phyloP scores from a whole-genome alignment of 2,113 vertebrate genomes.

The Mellivora capensis region DNA sequence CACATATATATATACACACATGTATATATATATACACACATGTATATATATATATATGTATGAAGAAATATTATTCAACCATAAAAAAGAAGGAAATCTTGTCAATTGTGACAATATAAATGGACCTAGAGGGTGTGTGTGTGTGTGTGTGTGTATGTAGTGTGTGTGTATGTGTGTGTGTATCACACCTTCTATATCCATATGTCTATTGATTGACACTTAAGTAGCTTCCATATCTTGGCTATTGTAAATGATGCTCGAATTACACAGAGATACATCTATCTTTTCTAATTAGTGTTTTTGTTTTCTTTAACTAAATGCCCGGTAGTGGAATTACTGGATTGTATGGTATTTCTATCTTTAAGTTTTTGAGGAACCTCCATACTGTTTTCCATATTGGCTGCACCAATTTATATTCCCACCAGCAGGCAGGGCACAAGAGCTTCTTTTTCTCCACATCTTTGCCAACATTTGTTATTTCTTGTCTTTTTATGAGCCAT shows the following conservation, averaged over 20 bases:
- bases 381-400: background rate
- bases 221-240: background rate
- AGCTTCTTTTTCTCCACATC: background rate
- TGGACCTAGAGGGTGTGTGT: background rate
- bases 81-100: no score
- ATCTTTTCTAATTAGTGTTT: background rate
- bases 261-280: background rate
- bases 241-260: background rate
- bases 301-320: background rate
- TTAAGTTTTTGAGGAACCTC: background rate
- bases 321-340: background rate
- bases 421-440: background rate
- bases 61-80: no score
- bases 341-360: background rate
- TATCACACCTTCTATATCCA: background rate
- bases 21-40: no score
- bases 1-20: no score
- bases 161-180: no score
- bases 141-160: background rate
- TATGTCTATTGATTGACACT: background rate
- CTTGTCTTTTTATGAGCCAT: background rate
- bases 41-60: no score
- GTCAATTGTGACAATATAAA: no score
- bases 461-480: background rate
- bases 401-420: background rate